Evolutionary conservation across 2,797 vertebrate species (phyloP), one percentile per base, ranked within the genome.

Genomic region (Columba guinea): DNA sequence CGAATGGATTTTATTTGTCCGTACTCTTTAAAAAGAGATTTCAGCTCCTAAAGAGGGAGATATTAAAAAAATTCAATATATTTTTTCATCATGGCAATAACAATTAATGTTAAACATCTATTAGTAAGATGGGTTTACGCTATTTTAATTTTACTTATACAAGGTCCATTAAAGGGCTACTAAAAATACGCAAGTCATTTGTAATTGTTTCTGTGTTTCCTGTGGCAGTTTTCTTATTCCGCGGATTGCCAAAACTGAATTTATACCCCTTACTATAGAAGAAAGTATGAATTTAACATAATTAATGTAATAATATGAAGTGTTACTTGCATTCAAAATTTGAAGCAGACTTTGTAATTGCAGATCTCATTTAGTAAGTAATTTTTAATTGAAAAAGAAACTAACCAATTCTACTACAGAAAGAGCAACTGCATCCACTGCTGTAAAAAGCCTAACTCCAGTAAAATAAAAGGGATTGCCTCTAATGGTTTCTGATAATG

Each of bases 1-100:
- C 99, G 98, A 84, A 99, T 91, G 23, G 99, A 99, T 96, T 99
- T 98, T 76, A 99, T 98, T 76, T 94, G 68, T 88, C 99, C 99
- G 71, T 98, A 97, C 17, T 98, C 98, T 95, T 95, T 98, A 96
- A 99, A 99, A 93, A 99, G 94, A 18, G 95, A 95, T 68, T 97
- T 98, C 96, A 99, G 96, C 8, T 87, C 98, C 99, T 99, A 96
- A 96, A 94, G 27, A 95, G 27, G 27, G 89, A 92, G 17, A 92
- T 20, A 70, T 30, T 26, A 34, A 10, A 81, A 75, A 46, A 15
- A 90, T 26, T 96, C 39, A 92, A 15, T 41, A n/a, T 2, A 24
- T 34, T 81, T 91, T 63, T 67, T 26, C 73, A 69, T 52, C 32
- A 32, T 37, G 18, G 8, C 15, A 52, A 30, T 37, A 46, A 83